These are phyloP conservation scores for Lepidocyrtinus sp. DNA, from an alignment of 2,888 invertebrate genomes.

Conservation along the genomic window DNA sequence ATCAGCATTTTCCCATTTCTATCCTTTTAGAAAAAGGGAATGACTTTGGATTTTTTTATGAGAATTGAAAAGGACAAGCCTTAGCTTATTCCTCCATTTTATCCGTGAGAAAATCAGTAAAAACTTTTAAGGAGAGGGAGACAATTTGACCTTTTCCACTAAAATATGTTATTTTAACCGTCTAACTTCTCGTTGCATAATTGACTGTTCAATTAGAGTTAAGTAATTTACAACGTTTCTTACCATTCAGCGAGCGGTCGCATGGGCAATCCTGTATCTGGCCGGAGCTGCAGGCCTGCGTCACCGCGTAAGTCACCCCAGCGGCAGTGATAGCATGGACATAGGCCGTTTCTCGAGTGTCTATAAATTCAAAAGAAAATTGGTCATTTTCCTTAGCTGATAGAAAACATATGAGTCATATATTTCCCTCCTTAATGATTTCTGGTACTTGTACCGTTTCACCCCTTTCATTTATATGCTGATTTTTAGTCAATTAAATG, in stretches of 20 bases:
- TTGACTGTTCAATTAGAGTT: not conserved
- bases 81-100: slow-evolving; percentile 29
- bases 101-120: slow-evolving; percentile 67
- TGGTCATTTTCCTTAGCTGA: not conserved
- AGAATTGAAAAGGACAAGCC: slow-evolving; percentile 23
- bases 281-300: slow-evolving; percentile 90
- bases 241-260: slow-evolving; percentile 68
- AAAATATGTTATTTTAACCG: slow-evolving; percentile 11
- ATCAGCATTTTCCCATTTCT: no score
- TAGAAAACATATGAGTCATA: not conserved
- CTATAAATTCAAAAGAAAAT: slow-evolving; percentile 74
- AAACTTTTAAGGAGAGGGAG: slow-evolving; percentile 51
- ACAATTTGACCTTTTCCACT: slow-evolving; percentile 20
- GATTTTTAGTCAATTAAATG: slow-evolving; percentile 1
- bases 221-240: slow-evolving; percentile 21
- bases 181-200: no score
- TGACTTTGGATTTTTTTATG: slow-evolving; percentile 33
- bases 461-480: slow-evolving; percentile 22
- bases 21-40: not conserved
- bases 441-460: not conserved
- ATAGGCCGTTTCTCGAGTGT: slow-evolving; percentile 92
- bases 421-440: no score
- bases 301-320: slow-evolving; percentile 90
- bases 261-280: slow-evolving; percentile 83
- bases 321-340: slow-evolving; percentile 93